Percentiles rank a stretch among this genome's conserved stretches.
phyloP scores from a whole-genome alignment of 2,113 vertebrate species.

The Sinocyclocheilus anshuiensis region DNA sequence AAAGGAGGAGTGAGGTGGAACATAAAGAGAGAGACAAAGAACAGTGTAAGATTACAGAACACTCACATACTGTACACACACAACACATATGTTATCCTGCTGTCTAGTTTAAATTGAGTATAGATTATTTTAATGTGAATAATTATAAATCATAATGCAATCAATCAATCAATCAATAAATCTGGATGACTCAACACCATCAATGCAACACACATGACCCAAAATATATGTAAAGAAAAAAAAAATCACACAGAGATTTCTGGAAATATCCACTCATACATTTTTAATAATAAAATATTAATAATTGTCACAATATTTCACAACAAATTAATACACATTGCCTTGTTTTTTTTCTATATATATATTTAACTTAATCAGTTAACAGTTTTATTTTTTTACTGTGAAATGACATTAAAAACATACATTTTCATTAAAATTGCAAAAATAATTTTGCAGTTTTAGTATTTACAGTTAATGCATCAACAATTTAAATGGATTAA shows the following conservation, averaged over 20 bases:
- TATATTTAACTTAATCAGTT: too few relatives aligned
- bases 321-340: background rate
- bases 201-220: background rate
- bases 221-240: background rate
- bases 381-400: too few relatives aligned
- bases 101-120: background rate
- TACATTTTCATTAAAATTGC: too few relatives aligned
- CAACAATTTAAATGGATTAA: too few relatives aligned
- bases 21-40: slow-evolving; percentile 65
- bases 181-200: background rate
- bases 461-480: too few relatives aligned
- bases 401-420: too few relatives aligned
- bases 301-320: background rate
- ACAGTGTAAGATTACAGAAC: slow-evolving; percentile 52
- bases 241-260: background rate
- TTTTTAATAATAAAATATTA: background rate
- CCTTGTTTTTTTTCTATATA: background rate
- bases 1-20: slow-evolving; percentile 77
- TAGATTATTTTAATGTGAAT: background rate
- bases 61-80: slow-evolving; percentile 1
- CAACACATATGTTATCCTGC: background rate
- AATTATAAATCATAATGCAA: background rate
- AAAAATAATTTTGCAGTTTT: background rate
- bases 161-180: background rate
- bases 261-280: background rate